Evolutionary conservation across 2,113 vertebrate species (phyloP).

Genomic region (Perca schrenkii): DNA sequence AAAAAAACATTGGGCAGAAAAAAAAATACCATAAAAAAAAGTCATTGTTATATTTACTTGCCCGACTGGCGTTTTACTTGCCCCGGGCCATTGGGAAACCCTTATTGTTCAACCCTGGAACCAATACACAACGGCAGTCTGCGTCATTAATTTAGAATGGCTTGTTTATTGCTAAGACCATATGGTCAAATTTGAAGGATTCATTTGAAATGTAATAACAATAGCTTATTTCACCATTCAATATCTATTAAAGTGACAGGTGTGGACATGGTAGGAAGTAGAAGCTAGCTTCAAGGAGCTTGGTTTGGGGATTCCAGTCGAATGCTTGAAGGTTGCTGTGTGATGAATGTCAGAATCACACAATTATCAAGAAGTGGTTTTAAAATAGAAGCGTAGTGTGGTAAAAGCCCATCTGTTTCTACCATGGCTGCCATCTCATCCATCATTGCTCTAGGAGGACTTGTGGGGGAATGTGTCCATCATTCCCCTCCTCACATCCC

Average conservation of each 20-base stretch:
- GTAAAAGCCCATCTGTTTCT: slow-evolving; percentile 60
- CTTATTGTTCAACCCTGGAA: no score
- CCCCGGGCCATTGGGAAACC: no score
- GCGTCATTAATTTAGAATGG: no score
- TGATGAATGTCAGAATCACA: slow-evolving; percentile 61
- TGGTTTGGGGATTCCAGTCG: slow-evolving; percentile 6
- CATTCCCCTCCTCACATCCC: slow-evolving; percentile 24
- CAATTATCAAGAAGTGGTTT: slow-evolving; percentile 54
- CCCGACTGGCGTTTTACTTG: no score
- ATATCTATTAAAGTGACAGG: slow-evolving; percentile 20
- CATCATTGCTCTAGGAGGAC: slow-evolving; percentile 48
- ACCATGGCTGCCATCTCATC: slow-evolving; percentile 43
- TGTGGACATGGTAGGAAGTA: slow-evolving; percentile 10
- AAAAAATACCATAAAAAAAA: no score
- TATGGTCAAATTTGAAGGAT: no score
- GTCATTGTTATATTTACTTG: no score
- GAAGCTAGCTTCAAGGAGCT: slow-evolving; percentile 1
- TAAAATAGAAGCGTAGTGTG: slow-evolving; percentile 38
- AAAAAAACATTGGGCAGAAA: no score
- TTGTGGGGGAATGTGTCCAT: slow-evolving; percentile 37
- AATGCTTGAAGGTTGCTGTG: slow-evolving; percentile 42
- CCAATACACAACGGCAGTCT: no score
- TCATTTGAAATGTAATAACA: no score
- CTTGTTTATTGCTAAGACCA: no score
- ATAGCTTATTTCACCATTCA: no score